Conservation (phyloP, 1,140 invertebrate genomes). For the Sminthurinus signatus region DNA sequence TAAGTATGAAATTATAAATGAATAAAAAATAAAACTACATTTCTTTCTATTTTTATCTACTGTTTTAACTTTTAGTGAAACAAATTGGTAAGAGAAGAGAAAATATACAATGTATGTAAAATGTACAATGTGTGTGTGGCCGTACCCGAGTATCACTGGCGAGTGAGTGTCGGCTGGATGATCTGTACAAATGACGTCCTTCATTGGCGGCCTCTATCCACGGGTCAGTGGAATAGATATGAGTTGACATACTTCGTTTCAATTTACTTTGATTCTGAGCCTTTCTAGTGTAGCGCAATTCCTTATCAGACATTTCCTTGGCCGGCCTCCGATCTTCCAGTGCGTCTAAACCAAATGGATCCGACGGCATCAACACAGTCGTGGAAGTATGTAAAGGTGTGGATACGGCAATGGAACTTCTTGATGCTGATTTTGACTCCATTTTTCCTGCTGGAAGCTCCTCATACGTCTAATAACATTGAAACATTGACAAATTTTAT, state of each 20-base stretch:
- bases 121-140: slow-evolving; percentile 6
- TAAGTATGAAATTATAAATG: no score
- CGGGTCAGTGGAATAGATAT: slow-evolving; percentile 43
- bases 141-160: slow-evolving; percentile 58
- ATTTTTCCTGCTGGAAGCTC: slow-evolving; percentile 21
- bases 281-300: slow-evolving; percentile 32
- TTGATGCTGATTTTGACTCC: slow-evolving; percentile 21
- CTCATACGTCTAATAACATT: slow-evolving; percentile 29
- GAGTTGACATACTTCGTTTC: slow-evolving; percentile 48
- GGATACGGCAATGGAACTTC: slow-evolving; percentile 23
- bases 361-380: not conserved
- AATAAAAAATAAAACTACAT: no score
- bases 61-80: no score
- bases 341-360: not conserved
- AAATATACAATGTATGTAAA: slow-evolving; percentile 6
- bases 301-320: slow-evolving; percentile 40
- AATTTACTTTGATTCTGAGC: slow-evolving; percentile 42
- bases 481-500: no score
- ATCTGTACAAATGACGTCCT: slow-evolving; percentile 45
- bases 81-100: no score
- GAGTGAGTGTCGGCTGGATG: slow-evolving; percentile 57
- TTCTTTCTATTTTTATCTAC: no score
- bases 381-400: no score
- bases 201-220: slow-evolving; percentile 39
- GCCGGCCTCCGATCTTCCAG: not conserved